phyloP scores from a whole-genome alignment of 2,113 vertebrate genomes.

The Leucosticte australis region DNA sequence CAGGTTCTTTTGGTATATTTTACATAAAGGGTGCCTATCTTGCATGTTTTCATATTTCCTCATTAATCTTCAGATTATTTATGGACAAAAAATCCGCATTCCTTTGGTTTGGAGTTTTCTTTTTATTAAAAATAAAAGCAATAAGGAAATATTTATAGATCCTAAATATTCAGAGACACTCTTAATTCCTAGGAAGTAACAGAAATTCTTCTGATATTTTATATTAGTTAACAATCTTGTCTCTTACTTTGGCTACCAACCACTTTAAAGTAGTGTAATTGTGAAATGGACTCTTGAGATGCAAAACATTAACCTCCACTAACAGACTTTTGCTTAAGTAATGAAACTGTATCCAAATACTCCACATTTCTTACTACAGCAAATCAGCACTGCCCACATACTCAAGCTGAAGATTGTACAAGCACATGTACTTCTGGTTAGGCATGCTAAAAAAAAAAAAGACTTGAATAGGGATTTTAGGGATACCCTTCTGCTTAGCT shows the following conservation, averaged over 20 bases:
- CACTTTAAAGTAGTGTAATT: background rate
- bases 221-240: background rate
- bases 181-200: background rate
- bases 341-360: background rate
- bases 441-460: background rate
- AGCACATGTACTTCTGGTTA: background rate
- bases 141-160: background rate
- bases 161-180: background rate
- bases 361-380: background rate
- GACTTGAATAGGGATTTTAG: background rate
- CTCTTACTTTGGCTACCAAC: background rate
- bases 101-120: background rate
- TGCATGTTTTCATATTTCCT: background rate
- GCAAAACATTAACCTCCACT: background rate
- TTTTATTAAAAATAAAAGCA: background rate
- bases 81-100: background rate
- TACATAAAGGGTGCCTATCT: background rate
- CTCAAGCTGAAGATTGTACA: background rate
- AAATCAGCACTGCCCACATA: background rate
- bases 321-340: background rate
- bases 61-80: background rate
- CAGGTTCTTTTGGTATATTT: background rate
- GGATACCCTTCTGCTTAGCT: background rate
- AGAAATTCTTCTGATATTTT: background rate
- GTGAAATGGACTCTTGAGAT: background rate